phyloP scores from a whole-genome alignment of 2,797 vertebrate species.

The Cossypha polioptera region DNA sequence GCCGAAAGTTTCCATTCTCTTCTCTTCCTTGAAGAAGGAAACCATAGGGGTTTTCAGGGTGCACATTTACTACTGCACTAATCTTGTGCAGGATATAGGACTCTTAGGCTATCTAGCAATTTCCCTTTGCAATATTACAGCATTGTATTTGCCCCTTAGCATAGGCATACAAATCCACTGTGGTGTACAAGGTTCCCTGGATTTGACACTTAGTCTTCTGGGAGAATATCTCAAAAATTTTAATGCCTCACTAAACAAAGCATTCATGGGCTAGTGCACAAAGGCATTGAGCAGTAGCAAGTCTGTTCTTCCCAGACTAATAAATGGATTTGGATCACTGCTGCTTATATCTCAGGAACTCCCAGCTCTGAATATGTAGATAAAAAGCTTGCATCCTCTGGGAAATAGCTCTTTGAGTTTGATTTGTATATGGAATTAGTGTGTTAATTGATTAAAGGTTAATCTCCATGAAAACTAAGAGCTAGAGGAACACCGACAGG shows the following conservation, averaged over 20 bases:
- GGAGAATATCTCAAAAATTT: neutral
- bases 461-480: neutral
- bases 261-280: neutral
- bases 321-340: neutral
- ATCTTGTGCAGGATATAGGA: neutral
- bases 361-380: neutral
- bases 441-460: neutral
- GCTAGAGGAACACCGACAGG: neutral
- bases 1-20: neutral
- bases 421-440: neutral
- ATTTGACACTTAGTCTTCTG: neutral
- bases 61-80: neutral
- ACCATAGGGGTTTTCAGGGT: neutral
- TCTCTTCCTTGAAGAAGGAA: neutral
- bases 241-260: neutral
- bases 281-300: neutral
- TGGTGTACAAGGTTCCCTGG: neutral
- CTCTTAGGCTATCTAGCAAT: neutral
- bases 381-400: neutral
- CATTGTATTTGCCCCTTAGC: neutral
- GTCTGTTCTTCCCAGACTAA: neutral
- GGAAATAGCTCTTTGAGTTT: neutral
- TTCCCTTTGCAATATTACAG: neutral
- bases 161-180: neutral
- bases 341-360: neutral